Conservation (phyloP, 2,888 invertebrate genomes). For the Diarsia mendica region DNA sequence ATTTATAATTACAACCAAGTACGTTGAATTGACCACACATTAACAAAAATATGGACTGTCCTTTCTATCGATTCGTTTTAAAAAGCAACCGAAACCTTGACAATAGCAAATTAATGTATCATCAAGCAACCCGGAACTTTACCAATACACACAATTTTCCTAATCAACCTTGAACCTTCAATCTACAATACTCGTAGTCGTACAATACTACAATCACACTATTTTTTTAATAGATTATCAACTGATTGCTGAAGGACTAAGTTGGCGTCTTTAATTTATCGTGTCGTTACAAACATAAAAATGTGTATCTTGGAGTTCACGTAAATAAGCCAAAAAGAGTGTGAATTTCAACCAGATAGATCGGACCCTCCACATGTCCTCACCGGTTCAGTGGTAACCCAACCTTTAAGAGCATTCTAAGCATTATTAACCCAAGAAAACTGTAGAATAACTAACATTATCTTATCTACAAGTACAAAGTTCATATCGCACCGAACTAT, state of each 20-base stretch:
- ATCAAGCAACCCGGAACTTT: no score
- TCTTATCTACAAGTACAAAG: conserved; percentile 6
- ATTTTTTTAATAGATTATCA: no score
- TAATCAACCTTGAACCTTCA: no score
- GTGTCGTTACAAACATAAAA: background rate
- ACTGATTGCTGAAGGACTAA: no score
- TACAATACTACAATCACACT: no score
- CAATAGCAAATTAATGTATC: background rate
- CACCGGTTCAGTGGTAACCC: background rate
- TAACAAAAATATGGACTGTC: background rate
- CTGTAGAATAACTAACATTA: background rate
- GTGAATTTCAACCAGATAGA: background rate
- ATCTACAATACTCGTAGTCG: no score
- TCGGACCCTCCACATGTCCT: background rate
- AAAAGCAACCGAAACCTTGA: background rate
- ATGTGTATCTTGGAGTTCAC: background rate
- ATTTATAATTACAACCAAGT: background rate
- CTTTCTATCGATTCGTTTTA: background rate
- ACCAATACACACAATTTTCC: no score
- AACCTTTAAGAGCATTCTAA: background rate
- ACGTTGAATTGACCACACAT: background rate
- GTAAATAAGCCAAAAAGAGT: background rate
- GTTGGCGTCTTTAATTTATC: no score
- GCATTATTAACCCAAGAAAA: background rate
- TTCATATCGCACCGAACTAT: conserved; percentile 7